These are phyloP conservation scores for Arizona elegans DNA, from an alignment of 2,113 vertebrate species.

Conservation along the genomic window DNA sequence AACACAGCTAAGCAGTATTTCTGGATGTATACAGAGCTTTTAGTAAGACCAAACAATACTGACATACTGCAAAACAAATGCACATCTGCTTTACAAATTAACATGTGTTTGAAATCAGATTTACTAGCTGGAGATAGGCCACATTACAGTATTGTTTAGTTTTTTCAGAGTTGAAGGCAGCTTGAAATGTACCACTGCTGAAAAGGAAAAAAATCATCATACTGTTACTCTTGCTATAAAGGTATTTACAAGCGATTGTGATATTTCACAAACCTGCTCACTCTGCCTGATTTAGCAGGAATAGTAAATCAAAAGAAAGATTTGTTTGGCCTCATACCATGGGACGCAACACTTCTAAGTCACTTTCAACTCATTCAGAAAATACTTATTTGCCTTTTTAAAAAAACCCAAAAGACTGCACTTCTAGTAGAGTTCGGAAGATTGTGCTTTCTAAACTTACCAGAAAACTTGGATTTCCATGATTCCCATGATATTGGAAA, in stretches of 20 bases:
- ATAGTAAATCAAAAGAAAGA: background rate
- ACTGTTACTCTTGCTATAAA: background rate
- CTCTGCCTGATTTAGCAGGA: background rate
- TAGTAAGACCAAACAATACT: background rate
- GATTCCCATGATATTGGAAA: background rate
- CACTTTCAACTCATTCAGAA: background rate
- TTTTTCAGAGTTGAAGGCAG: background rate
- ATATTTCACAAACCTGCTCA: background rate
- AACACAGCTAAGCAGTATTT: background rate
- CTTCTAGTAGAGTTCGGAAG: background rate
- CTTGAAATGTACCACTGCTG: background rate
- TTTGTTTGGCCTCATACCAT: background rate
- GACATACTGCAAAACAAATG: background rate
- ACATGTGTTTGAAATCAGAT: background rate
- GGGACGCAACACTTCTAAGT: background rate
- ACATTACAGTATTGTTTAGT: background rate
- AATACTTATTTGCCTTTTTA: background rate
- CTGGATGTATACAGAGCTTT: background rate
- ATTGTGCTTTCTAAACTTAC: background rate
- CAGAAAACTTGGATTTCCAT: background rate
- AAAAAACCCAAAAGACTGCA: background rate
- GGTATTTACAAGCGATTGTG: background rate
- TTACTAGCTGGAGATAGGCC: background rate
- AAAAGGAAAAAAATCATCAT: background rate
- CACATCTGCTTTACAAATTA: constrained; percentile 21